A percentile compares a stretch with the other conserved stretches of the same genome.
Evolutionary conservation across 2,797 vertebrate genomes (phyloP).

Genomic region (Microhierax caerulescens): DNA sequence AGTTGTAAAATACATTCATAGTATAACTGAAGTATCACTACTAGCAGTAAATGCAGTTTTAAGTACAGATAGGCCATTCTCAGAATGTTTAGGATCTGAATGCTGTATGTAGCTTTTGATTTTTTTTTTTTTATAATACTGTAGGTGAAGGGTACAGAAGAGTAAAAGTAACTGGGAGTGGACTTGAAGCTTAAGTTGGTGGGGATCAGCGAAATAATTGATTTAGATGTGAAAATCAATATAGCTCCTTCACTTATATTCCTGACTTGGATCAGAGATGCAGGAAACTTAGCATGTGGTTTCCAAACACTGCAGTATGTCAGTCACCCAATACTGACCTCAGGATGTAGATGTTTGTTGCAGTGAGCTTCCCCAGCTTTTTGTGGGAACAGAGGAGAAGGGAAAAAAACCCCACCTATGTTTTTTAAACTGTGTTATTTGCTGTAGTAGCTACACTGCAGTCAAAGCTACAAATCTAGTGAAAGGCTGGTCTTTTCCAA

Average conservation of each 20-base stretch:
- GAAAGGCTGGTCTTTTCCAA: background rate
- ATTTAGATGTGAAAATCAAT: background rate
- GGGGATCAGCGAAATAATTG: background rate
- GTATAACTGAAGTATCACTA: background rate
- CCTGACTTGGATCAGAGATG: background rate
- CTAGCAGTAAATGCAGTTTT: background rate
- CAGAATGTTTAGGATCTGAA: background rate
- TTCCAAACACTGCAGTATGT: background rate
- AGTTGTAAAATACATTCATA: background rate
- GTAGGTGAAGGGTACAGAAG: background rate
- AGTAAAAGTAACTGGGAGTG: background rate
- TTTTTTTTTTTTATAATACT: background rate
- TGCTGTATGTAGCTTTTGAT: background rate
- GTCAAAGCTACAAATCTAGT: background rate
- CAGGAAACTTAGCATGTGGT: background rate
- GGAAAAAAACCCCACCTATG: rapidly evolving
- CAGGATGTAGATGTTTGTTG: background rate
- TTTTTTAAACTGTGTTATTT: background rate
- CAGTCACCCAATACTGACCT: rapidly evolving
- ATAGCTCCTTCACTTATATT: background rate
- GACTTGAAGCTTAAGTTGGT: background rate
- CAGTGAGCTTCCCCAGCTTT: background rate
- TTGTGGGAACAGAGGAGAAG: background rate
- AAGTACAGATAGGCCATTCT: background rate
- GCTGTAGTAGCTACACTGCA: background rate